These are phyloP conservation scores for Heterotis niloticus DNA, from an alignment of 2,113 vertebrate genomes.

Conservation along the genomic window DNA sequence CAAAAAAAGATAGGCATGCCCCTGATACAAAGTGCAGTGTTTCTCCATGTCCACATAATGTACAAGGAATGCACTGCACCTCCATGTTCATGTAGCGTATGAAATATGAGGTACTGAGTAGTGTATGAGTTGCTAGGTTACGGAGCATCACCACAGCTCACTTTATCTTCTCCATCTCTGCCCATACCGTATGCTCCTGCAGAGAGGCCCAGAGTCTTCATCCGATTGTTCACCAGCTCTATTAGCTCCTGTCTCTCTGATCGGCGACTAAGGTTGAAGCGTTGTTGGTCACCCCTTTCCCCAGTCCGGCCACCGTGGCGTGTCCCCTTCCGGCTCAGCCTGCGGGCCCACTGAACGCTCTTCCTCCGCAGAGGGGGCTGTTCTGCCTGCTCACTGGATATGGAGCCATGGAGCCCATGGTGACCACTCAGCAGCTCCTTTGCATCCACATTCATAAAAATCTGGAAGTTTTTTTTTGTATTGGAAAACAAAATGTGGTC, in stretches of 20 bases:
- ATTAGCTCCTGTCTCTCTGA: constrained; percentile 90
- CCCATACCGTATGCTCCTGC: constrained; percentile 79
- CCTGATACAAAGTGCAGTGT: background rate
- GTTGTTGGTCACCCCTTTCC: constrained; percentile 80
- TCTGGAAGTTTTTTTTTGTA: constrained; percentile 74
- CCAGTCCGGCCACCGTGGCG: constrained; percentile 66
- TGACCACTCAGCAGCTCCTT: constrained; percentile 71
- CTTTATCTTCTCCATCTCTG: background rate
- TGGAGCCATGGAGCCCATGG: constrained; percentile 67
- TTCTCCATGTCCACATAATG: no score
- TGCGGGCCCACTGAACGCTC: constrained; percentile 89
- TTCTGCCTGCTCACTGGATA: constrained; percentile 74
- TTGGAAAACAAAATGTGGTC: no score
- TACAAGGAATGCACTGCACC: no score
- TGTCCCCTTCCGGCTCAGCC: constrained; percentile 77
- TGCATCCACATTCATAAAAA: constrained; percentile 79
- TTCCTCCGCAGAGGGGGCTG: constrained; percentile 78
- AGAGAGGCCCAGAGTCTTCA: constrained; percentile 89
- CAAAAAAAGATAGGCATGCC: no score
- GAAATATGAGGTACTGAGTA: no score
- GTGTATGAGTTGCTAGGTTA: no score
- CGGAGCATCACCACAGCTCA: background rate
- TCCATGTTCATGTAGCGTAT: no score
- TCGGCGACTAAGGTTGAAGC: constrained; percentile 77
- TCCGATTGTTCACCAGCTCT: constrained; percentile 87